A percentile compares a stretch with the other conserved stretches of the same genome.
Evolutionary conservation across 2,888 invertebrate species (phyloP).

Genomic region (Dynastes maya): DNA sequence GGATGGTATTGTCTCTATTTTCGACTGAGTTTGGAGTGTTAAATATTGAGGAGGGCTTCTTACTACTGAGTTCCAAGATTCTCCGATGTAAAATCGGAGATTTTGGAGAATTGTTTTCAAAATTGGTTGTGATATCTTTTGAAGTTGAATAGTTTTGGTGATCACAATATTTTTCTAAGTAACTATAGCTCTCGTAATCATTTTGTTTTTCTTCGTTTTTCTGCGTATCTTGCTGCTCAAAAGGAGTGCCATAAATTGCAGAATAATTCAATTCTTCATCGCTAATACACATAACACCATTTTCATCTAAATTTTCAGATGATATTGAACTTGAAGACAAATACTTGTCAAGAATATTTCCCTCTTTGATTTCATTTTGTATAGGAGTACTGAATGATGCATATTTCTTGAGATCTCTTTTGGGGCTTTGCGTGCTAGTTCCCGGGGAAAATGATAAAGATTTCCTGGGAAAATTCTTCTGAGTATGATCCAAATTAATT

Average conservation of each 20-base stretch:
- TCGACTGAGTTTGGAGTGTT: background rate
- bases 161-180: constrained; percentile 35
- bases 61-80: constrained; percentile 6
- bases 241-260: constrained; percentile 65
- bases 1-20: background rate
- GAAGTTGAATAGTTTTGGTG: background rate
- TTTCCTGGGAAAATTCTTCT: background rate
- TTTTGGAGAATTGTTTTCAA: background rate
- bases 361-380: background rate
- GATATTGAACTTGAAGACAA: constrained; percentile 18
- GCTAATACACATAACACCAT: constrained; percentile 67
- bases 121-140: background rate
- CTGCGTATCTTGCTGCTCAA: constrained; percentile 10
- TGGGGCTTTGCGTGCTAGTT: background rate
- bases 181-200: constrained; percentile 14
- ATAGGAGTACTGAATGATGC: constrained; percentile 17
- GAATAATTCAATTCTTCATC: constrained; percentile 80
- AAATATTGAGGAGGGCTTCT: background rate
- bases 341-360: background rate
- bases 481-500: background rate
- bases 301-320: constrained; percentile 46
- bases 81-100: background rate
- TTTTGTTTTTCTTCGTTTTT: background rate
- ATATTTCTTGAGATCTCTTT: constrained; percentile 8
- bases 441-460: constrained; percentile 1